Conservation (phyloP, 2,797 vertebrate species). For the Ctenopoma multispine region DNA sequence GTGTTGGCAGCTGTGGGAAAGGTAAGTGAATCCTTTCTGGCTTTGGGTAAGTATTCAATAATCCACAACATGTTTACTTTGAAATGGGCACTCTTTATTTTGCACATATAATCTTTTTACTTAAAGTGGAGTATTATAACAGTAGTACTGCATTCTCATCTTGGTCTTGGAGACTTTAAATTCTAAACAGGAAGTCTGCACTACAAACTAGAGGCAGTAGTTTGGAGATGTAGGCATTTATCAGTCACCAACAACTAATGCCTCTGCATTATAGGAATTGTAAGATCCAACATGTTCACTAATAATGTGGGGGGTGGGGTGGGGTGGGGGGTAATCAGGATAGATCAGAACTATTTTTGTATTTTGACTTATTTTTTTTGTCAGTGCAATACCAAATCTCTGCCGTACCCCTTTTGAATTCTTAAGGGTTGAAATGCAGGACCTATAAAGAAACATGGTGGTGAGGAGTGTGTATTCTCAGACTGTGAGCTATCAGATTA, state of each 20-base stretch:
- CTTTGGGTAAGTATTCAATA: constrained; percentile 73
- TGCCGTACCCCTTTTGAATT: constrained; percentile 38
- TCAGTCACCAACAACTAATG: neutral
- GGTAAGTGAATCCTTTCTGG: constrained; percentile 75
- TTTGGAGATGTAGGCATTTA: constrained; percentile 4
- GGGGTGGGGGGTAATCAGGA: too few relatives aligned
- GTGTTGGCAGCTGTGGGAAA: constrained; percentile 57
- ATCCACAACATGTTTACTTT: constrained; percentile 22
- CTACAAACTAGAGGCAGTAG: constrained; percentile 6
- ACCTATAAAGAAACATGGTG: too few relatives aligned
- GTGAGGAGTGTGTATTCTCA: too few relatives aligned
- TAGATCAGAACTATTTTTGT: too few relatives aligned
- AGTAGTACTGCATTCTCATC: neutral
- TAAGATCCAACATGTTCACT: neutral
- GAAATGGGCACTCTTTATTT: constrained; percentile 36
- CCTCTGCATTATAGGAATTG: neutral
- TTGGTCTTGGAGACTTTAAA: neutral
- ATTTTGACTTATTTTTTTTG: neutral
- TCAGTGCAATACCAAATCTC: neutral
- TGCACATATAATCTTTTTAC: neutral
- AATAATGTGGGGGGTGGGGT: too few relatives aligned
- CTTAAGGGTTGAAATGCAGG: neutral
- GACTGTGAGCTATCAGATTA: neutral
- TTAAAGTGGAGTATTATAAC: neutral
- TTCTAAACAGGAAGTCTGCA: neutral